Evolutionary conservation across 2,113 vertebrate species (phyloP), one percentile per base, ranked within the genome.

Genomic region (Propithecus coquereli): DNA sequence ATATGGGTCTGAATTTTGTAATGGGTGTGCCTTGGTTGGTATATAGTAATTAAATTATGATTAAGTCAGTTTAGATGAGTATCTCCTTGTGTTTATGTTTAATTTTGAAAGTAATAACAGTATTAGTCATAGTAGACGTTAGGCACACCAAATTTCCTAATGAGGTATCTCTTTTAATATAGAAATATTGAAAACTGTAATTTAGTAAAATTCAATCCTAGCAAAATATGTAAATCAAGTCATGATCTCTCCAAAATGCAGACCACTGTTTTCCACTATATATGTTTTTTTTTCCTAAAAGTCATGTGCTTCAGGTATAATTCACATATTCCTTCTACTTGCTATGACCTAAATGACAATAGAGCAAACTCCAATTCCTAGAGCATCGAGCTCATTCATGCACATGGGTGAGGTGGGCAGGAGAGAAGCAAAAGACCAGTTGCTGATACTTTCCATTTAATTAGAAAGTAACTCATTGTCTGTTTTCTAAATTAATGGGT

Each of bases 21-120:
- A 95, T 97, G 83, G 95, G 91, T 86, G 73, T 97, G 73, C 32
- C 92, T 87, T 86, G 1, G 1, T 87, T 86, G 1, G 1, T 76
- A 77, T 77, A 94, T 30, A 96, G 93, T 97, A 95, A 96, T 97
- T 97, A 96, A 96, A 96, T 94, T 71, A 92, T 97, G 84, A 93
- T 97, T 97, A 97, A 95, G 52, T 87, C 80, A 82, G 50, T 96
- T 94, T 96, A 95, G 97, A 97, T 98, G 82, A 95, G 20, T 96
- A 96, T 95, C 94, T 96, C 45, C 52, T 63, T 90, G 40, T 94
- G 87, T 95, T 96, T 97, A 87, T 80, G 61, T 89, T 95, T 95
- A 84, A 96, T 83, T 93, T 83, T 90, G 93, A 91, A 92, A 20
- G 59, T 52, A 96, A 74, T 79, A 94, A 73, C 61, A 87, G 74